phyloP scores from a whole-genome alignment of 2,888 invertebrate species.

The Craniophora ligustri region DNA sequence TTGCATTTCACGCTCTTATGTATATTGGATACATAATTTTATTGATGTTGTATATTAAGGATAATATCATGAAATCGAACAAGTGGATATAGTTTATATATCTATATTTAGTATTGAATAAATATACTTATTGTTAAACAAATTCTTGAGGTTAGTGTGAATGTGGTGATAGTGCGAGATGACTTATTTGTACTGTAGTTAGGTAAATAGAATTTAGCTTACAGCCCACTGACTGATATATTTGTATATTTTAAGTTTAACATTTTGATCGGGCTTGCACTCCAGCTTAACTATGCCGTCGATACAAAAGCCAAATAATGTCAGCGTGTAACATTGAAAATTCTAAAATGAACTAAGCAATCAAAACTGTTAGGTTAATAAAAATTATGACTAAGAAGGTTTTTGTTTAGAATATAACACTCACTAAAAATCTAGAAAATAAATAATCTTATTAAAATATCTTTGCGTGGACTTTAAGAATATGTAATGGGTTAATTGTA shows the following conservation, averaged over 20 bases:
- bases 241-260: conserved; percentile 82
- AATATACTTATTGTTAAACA: conserved; percentile 58
- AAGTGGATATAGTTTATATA: conserved; percentile 73
- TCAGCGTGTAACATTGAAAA: conserved; percentile 24
- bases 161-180: conserved; percentile 47
- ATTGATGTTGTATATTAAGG: conserved; percentile 76
- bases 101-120: conserved; percentile 61
- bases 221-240: conserved; percentile 85
- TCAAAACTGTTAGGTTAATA: conserved; percentile 33
- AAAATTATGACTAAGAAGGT: conserved; percentile 28
- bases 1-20: conserved; percentile 74
- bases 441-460: conserved; percentile 38
- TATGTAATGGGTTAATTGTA: conserved; percentile 50
- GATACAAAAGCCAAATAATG: conserved; percentile 29
- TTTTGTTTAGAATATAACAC: conserved; percentile 35
- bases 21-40: conserved; percentile 66
- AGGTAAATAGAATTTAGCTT: conserved; percentile 66
- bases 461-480: conserved; percentile 29
- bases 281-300: conserved; percentile 45
- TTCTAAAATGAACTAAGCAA: conserved; percentile 39
- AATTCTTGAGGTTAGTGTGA: conserved; percentile 55
- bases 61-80: conserved; percentile 83
- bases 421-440: conserved; percentile 36
- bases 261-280: conserved; percentile 69
- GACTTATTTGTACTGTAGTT: conserved; percentile 69